phyloP scores from a whole-genome alignment of 2,888 invertebrate genomes.

The Proisotoma minuta region DNA sequence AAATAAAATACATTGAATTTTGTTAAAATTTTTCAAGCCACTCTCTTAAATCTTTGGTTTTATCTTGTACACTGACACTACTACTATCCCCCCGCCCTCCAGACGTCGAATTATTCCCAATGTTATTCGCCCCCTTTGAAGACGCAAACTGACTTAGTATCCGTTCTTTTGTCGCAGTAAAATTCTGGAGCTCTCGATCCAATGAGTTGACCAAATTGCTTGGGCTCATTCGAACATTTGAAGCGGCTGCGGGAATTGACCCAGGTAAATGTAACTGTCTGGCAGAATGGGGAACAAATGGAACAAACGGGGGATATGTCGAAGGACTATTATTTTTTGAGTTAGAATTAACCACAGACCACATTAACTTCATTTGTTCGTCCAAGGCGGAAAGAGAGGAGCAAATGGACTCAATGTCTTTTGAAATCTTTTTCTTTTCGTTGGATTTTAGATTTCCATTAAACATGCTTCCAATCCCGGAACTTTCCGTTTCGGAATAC shows the following conservation, averaged over 20 bases:
- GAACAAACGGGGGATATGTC: too few relatives aligned
- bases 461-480: slow-evolving; percentile 34
- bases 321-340: too few relatives aligned
- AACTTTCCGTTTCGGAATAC: slow-evolving; percentile 44
- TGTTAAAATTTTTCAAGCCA: slow-evolving; percentile 43
- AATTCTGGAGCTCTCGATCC: slow-evolving; percentile 31
- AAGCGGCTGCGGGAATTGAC: too few relatives aligned
- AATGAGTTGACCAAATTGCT: slow-evolving; percentile 18
- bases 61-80: slow-evolving; percentile 31
- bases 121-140: slow-evolving; percentile 2
- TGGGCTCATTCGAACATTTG: not conserved
- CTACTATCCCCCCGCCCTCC: slow-evolving; percentile 14
- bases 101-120: slow-evolving; percentile 11
- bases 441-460: not conserved
- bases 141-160: slow-evolving; percentile 6
- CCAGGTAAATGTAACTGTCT: not conserved
- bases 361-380: slow-evolving; percentile 43
- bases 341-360: slow-evolving; percentile 27
- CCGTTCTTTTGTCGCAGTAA: slow-evolving; percentile 22
- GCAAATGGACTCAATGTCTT: slow-evolving; percentile 43
- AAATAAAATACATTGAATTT: not conserved
- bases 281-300: too few relatives aligned
- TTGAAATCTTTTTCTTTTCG: slow-evolving; percentile 36
- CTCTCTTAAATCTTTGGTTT: slow-evolving; percentile 44
- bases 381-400: slow-evolving; percentile 39